A percentile compares a stretch with the other conserved stretches of the same genome.
Evolutionary conservation across 1,140 invertebrate genomes (phyloP).

Genomic region (Ptiloglossa arizonensis): DNA sequence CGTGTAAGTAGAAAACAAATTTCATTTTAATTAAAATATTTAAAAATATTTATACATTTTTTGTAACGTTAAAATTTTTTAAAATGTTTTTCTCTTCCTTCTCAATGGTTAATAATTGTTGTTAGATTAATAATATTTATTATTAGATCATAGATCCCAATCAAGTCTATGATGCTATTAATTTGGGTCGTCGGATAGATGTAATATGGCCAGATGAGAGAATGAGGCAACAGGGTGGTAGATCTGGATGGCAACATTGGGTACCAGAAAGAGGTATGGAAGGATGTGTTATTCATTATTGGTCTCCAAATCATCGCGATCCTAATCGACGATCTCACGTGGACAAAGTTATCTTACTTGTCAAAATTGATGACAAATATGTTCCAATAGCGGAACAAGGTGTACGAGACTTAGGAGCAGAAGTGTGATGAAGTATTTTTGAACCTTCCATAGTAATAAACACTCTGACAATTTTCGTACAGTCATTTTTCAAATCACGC

Average conservation of each 20-base stretch:
- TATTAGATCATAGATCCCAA: constrained; percentile 84
- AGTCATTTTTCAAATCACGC: constrained; percentile 16
- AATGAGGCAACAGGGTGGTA: constrained; percentile 91
- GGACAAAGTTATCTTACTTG: constrained; percentile 94
- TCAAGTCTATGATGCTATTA: constrained; percentile 94
- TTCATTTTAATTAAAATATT: not conserved
- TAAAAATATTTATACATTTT: not conserved
- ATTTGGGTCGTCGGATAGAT: constrained; percentile 93
- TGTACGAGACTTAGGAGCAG: constrained; percentile 89
- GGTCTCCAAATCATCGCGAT: constrained; percentile 94
- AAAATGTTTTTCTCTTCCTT: not conserved
- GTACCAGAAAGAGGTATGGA: constrained; percentile 94
- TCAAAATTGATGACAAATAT: constrained; percentile 95
- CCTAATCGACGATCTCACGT: constrained; percentile 92
- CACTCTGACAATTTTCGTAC: constrained; percentile 39
- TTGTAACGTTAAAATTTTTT: not conserved
- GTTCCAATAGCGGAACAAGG: constrained; percentile 96
- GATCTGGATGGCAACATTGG: constrained; percentile 94
- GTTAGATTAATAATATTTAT: no score
- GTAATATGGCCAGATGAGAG: constrained; percentile 95
- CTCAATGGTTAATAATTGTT: not conserved
- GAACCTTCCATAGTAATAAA: constrained; percentile 23
- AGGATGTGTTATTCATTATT: constrained; percentile 93
- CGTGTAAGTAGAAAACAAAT: constrained; percentile 78
- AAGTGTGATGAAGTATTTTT: constrained; percentile 81